phyloP scores from a whole-genome alignment of 2,113 vertebrate genomes.

The Paralichthys olivaceus region DNA sequence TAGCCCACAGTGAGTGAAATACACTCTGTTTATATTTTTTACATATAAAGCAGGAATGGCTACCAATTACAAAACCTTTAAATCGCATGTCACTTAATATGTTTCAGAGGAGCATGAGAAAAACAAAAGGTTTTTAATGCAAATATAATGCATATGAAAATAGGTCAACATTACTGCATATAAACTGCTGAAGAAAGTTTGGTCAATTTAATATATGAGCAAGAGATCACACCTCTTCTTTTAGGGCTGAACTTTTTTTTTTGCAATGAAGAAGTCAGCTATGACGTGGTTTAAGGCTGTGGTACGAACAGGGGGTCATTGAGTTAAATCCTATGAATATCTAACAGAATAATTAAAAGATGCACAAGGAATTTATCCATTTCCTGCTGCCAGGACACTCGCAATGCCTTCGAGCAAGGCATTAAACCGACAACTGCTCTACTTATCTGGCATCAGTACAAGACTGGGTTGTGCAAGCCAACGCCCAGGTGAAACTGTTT shows the following conservation, averaged over 20 bases:
- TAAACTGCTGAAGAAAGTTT: not conserved
- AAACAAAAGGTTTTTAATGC: not conserved
- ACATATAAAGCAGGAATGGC: not conserved
- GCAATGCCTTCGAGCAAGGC: slow-evolving; percentile 31
- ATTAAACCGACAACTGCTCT: slow-evolving; percentile 27
- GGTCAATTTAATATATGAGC: not conserved
- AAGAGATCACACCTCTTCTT: not conserved
- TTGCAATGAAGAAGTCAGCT: slow-evolving; percentile 28
- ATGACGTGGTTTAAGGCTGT: slow-evolving; percentile 17
- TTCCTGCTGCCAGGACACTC: slow-evolving; percentile 23
- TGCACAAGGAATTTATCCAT: slow-evolving; percentile 31
- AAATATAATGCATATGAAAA: slow-evolving; percentile 4
- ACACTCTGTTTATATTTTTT: not conserved
- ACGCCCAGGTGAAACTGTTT: slow-evolving; percentile 37
- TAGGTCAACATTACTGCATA: not conserved
- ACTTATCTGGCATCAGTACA: slow-evolving; percentile 37
- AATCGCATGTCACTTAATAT: not conserved
- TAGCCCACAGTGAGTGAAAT: slow-evolving; percentile 32
- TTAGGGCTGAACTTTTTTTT: not conserved
- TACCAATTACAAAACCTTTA: not conserved
- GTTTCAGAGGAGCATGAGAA: not conserved
- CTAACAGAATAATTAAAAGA: slow-evolving; percentile 51
- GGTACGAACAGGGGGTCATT: slow-evolving; percentile 32
- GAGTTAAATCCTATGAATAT: slow-evolving; percentile 45
- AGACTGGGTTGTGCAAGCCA: slow-evolving; percentile 12